A percentile compares a stretch with the other conserved stretches of the same genome.
These are phyloP conservation scores for Zophobas morio DNA, from an alignment of 1,140 invertebrate genomes.

Conservation along the genomic window DNA sequence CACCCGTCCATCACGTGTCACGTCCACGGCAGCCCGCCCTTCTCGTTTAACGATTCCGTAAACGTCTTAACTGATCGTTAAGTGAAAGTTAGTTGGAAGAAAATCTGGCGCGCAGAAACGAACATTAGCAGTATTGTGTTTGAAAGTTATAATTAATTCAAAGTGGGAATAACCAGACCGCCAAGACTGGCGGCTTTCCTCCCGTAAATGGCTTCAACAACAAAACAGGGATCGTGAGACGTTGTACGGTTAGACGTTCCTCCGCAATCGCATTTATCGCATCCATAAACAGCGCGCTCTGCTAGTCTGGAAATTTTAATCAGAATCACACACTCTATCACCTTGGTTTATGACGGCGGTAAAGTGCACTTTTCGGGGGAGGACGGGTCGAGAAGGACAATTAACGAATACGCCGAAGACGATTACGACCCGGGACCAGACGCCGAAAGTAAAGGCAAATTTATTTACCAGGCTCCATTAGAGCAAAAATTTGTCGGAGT, in stretches of 20 bases:
- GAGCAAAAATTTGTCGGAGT: too few relatives aligned
- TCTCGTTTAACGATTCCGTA: constrained; percentile 6
- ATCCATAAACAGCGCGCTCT: constrained; percentile 36
- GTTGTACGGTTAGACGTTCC: constrained; percentile 35
- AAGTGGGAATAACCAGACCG: constrained; percentile 25
- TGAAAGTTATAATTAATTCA: constrained; percentile 35
- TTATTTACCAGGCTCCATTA: too few relatives aligned
- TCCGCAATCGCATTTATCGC: constrained; percentile 33
- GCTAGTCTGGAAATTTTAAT: constrained; percentile 39
- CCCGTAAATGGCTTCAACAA: constrained; percentile 36
- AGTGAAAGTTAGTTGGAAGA: not conserved
- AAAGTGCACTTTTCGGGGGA: too few relatives aligned
- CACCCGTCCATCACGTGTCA: constrained; percentile 11
- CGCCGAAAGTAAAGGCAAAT: too few relatives aligned
- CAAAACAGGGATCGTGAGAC: constrained; percentile 29
- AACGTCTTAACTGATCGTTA: not conserved
- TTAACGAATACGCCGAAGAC: too few relatives aligned
- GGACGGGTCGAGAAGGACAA: too few relatives aligned
- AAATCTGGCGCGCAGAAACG: not conserved
- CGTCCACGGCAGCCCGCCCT: too few relatives aligned
- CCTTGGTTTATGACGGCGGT: not conserved
- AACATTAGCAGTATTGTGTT: constrained; percentile 9
- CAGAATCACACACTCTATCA: constrained; percentile 36
- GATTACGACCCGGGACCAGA: too few relatives aligned
- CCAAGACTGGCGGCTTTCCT: constrained; percentile 21